phyloP scores from a whole-genome alignment of 1,140 invertebrate genomes.

The Protaetia brevitarsis region DNA sequence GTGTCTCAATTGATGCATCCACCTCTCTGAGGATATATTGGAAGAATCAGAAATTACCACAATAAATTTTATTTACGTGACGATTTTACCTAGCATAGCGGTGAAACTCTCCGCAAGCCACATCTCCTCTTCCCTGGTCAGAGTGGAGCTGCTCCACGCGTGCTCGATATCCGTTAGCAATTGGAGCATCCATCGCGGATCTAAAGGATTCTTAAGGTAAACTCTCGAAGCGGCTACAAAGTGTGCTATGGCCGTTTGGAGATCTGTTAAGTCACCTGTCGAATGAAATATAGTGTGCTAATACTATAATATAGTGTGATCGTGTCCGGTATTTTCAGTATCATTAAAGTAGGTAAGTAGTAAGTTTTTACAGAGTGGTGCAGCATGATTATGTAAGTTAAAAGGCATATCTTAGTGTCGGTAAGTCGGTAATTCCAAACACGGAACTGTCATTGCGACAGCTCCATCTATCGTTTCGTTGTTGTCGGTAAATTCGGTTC shows the following conservation, averaged over 20 bases:
- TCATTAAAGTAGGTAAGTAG: neutral
- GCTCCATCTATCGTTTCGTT: too few relatives aligned
- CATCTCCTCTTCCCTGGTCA: constrained; percentile 82
- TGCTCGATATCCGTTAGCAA: constrained; percentile 70
- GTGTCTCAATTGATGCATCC: constrained; percentile 72
- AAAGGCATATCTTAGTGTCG: too few relatives aligned
- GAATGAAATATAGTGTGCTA: neutral
- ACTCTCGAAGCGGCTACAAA: constrained; percentile 80
- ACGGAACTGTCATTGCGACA: too few relatives aligned
- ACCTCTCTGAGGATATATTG: constrained; percentile 70
- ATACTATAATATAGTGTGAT: neutral
- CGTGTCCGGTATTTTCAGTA: neutral
- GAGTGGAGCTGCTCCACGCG: constrained; percentile 51
- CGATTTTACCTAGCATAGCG: constrained; percentile 48
- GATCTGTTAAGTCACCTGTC: constrained; percentile 74
- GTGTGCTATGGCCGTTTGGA: constrained; percentile 81
- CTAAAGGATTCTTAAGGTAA: constrained; percentile 65
- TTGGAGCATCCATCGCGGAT: constrained; percentile 69
- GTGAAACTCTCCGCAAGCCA: constrained; percentile 86
- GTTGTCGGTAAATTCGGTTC: too few relatives aligned
- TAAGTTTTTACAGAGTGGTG: too few relatives aligned
- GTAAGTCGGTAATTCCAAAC: too few relatives aligned
- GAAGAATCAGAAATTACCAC: neutral
- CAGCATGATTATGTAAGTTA: too few relatives aligned
- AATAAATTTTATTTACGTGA: neutral